A percentile compares a stretch with the other conserved stretches of the same genome.
phyloP scores from a whole-genome alignment of 2,888 invertebrate species.

The Myathropa florea region DNA sequence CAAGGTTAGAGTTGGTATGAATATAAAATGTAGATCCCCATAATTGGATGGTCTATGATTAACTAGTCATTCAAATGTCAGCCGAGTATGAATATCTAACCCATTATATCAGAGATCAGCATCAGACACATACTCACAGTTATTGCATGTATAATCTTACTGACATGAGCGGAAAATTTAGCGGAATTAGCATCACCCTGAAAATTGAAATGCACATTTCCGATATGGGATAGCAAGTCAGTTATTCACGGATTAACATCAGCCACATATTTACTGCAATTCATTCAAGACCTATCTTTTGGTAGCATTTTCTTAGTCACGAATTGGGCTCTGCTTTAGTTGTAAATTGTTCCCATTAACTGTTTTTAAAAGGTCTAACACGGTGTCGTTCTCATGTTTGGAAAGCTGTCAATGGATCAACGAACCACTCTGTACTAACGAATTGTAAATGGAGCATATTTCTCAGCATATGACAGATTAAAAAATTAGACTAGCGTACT shows the following conservation, averaged over 20 bases:
- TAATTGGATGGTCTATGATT: constrained; percentile 25
- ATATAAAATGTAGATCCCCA: constrained; percentile 4
- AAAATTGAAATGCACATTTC: constrained; percentile 41
- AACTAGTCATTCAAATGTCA: constrained; percentile 42
- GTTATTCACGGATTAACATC: constrained; percentile 27
- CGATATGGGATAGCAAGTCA: constrained; percentile 9
- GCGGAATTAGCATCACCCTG: constrained; percentile 41
- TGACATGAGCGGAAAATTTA: constrained; percentile 1
- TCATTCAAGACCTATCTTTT: not conserved
- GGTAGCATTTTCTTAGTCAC: not conserved
- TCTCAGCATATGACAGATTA: too few relatives aligned
- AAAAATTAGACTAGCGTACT: too few relatives aligned
- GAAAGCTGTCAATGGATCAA: not conserved
- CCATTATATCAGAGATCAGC: constrained; percentile 38
- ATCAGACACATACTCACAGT: not conserved
- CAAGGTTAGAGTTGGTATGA: not conserved
- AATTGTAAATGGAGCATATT: not conserved
- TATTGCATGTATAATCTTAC: not conserved
- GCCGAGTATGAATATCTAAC: constrained; percentile 8
- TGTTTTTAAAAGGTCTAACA: not conserved
- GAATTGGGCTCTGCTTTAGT: not conserved
- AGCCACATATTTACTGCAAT: not conserved
- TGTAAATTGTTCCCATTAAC: not conserved
- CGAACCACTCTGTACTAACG: not conserved
- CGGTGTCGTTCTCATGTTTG: not conserved